Base-by-base conservation (phyloP, 2,113 vertebrate genomes). In the Alosa alosa region DNA sequence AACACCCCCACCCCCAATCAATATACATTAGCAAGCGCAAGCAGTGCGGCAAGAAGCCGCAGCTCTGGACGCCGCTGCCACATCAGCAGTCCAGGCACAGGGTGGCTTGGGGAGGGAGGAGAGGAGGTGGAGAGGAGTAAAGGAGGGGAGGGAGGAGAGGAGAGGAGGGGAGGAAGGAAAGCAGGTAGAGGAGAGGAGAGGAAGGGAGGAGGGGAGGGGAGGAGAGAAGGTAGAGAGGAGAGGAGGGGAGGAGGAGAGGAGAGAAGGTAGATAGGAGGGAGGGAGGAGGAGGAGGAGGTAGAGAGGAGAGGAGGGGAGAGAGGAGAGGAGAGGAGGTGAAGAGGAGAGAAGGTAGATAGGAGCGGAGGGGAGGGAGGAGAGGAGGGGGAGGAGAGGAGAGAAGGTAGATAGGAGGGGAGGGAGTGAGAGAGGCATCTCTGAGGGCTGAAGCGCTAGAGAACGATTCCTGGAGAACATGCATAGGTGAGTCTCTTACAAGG, bases 1-100 rank as follows among this genome's bases (percentile, higher is more conserved):
- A 90, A 90, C 88, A 90, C 83, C 82, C n/a, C 64, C 64, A 7
- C 25, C 25, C 64, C 15, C 60, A 75, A 93, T 91, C 31, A 86
- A 93, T 94, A 90, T 84, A 83, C 86, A 89, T 89, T 89, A 81
- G 83, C 86, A 87, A 89, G 87, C 88, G 41, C 41, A 83, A 15
- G 39, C 68, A 60, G 75, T 78, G 83, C 6, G n/a, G 39, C 52
- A 55, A 55, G 52, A 18, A 55, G 52, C 17, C 15, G 5, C 60
- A 6, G 60, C 60, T 68, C 60, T 31, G 25, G 60, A 68, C 6
- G 25, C 60, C 60, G 6, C n/a, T 68, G 60, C 60, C 20, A 13
- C 60, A n/a, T 68, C 60, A 68, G 60, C 60, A 68, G 60, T 68
- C 60, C 25, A 68, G 60, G 1, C 60, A 68, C 55, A 60, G 55